Evolutionary conservation across 1,140 invertebrate genomes (phyloP).

Genomic region (Drosophila repleta): DNA sequence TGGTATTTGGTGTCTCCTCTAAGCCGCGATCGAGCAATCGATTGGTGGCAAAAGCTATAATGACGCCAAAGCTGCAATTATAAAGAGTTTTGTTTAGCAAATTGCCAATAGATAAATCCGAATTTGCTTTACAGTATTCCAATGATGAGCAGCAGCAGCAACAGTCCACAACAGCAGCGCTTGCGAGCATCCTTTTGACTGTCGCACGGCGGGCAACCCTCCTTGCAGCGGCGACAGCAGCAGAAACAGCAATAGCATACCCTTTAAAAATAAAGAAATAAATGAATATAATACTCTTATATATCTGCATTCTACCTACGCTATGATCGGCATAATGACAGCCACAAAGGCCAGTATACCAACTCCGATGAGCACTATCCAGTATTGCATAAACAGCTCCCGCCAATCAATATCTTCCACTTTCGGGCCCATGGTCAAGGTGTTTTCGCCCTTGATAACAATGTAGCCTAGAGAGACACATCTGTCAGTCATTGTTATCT

Average conservation of each 20-base stretch:
- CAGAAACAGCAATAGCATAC: slow-evolving; percentile 94
- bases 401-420: slow-evolving; percentile 85
- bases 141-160: slow-evolving; percentile 90
- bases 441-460: slow-evolving; percentile 43
- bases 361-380: slow-evolving; percentile 85
- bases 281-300: slow-evolving; percentile 15
- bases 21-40: slow-evolving; percentile 90
- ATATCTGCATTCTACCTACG: slow-evolving; percentile 76
- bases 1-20: slow-evolving; percentile 86
- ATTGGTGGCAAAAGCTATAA: slow-evolving; percentile 95
- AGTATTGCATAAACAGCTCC: slow-evolving; percentile 86
- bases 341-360: slow-evolving; percentile 86
- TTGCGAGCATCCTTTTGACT: slow-evolving; percentile 92
- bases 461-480: slow-evolving; percentile 62
- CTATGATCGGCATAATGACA: slow-evolving; percentile 87
- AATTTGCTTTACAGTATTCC: slow-evolving; percentile 89
- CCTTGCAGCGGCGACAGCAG: slow-evolving; percentile 91
- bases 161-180: slow-evolving; percentile 88
- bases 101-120: neutral
- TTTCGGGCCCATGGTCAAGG: slow-evolving; percentile 74
- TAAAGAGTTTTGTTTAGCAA: slow-evolving; percentile 24
- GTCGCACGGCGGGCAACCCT: slow-evolving; percentile 90
- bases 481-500: neutral
- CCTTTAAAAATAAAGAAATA: slow-evolving; percentile 68
- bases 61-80: slow-evolving; percentile 88